These are phyloP conservation scores for Andrena cerasifolii DNA, from an alignment of 1,140 invertebrate genomes.

Conservation along the genomic window DNA sequence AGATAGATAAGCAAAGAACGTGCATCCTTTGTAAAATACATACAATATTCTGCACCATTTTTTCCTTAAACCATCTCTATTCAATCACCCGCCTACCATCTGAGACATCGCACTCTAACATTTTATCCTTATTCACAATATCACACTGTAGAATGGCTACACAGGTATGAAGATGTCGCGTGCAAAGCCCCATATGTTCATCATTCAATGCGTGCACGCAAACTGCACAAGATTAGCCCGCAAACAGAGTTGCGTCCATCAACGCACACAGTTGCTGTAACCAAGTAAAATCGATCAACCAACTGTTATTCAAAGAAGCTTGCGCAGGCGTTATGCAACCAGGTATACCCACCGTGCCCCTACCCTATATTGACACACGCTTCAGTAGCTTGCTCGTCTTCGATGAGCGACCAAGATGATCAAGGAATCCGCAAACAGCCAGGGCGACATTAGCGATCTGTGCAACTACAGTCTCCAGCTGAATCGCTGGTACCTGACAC, in stretches of 20 bases:
- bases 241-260: neutral
- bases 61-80: too few species aligned
- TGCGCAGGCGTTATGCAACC: neutral
- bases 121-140: too few species aligned
- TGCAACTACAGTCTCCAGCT: slow-evolving; percentile 47
- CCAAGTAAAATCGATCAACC: slow-evolving; percentile 37
- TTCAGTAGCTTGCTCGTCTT: neutral
- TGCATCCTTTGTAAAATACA: too few species aligned
- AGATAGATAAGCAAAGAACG: too few species aligned
- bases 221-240: too few species aligned
- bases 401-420: slow-evolving; percentile 1
- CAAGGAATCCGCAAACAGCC: neutral
- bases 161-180: too few species aligned
- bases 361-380: neutral
- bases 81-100: too few species aligned
- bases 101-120: too few species aligned
- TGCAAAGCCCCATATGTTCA: too few species aligned
- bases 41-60: too few species aligned
- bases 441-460: slow-evolving; percentile 1
- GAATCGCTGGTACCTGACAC: slow-evolving; percentile 56
- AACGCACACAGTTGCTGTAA: slow-evolving; percentile 8
- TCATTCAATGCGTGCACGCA: neutral
- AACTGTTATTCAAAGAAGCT: neutral
- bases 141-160: too few species aligned
- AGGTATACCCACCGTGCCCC: too few species aligned